Conservation (phyloP, 2,888 invertebrate species). For the Scelioninae gen. 1 region DNA sequence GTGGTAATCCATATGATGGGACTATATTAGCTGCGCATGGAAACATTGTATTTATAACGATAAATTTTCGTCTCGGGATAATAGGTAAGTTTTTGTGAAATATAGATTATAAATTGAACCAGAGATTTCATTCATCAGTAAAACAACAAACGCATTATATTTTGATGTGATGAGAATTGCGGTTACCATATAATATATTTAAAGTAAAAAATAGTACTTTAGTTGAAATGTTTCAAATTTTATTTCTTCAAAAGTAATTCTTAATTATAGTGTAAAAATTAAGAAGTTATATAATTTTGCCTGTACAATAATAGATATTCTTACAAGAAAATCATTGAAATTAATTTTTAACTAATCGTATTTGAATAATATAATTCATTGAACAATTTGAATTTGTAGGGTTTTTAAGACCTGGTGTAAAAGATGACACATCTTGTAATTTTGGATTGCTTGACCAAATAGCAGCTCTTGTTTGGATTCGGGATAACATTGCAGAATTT, state of each 20-base stretch:
- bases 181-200: too few species aligned
- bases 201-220: too few species aligned
- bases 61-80: conserved; percentile 93
- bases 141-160: too few species aligned
- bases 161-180: too few species aligned
- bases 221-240: too few species aligned
- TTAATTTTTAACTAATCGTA: too few species aligned
- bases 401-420: conserved; percentile 91
- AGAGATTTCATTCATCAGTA: too few species aligned
- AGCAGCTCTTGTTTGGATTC: conserved; percentile 97
- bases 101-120: neutral
- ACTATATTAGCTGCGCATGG: conserved; percentile 96
- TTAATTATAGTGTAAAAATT: too few species aligned
- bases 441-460: conserved; percentile 97
- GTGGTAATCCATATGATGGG: conserved; percentile 98
- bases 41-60: conserved; percentile 93
- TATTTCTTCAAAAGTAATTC: too few species aligned
- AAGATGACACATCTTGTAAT: conserved; percentile 91
- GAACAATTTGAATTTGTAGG: conserved; percentile 84
- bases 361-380: neutral
- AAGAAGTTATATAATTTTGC: too few species aligned
- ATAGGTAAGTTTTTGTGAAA: conserved; percentile 87
- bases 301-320: too few species aligned
- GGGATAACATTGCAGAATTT: conserved; percentile 95
- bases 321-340: too few species aligned